Base-by-base conservation (phyloP, 2,797 vertebrate genomes). In the Crax fasciolata region DNA sequence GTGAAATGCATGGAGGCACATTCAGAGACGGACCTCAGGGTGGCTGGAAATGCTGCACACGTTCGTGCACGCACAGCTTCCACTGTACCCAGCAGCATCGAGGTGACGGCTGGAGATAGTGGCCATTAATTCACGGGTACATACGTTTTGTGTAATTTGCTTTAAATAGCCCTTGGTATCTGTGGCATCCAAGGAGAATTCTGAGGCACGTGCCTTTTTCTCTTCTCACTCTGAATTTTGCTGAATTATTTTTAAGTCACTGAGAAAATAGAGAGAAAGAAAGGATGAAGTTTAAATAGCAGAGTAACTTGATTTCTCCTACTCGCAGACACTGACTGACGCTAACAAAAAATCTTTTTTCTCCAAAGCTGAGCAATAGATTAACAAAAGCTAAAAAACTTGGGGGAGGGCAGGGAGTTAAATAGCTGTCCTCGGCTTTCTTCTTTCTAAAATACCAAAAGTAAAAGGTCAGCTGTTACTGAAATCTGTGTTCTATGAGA, bases 1-100 rank as follows among this genome's bases (percentile, higher is more conserved):
- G 96, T 94, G 93, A 94, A 98, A 98, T 77, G 81, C 97, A 94
- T 89, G 95, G 93, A 82, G 88, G 61, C 30, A 68, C 73, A 59
- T 85, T 90, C 62, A 89, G 61, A n/a, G 17, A 23, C 55, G 63
- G 87, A 92, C 85, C 81, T 95, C 74, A 9, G 44, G 5, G 3
- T 14, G 11, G 80, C 93, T 67, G 75, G 72, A 91, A 41, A 28
- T 23, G 35, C 4, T 30, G 81, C 46, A 89, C 48, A 27, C 0
- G 2, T 1, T 41, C 12, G 72, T n/a, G 25, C 1, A 5, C 0
- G 24, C 35, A 55, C 43, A 57, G 52, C 90, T 94, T 94, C 94
- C 86, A 76, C 39, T 8, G 2, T 54, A 88, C 65, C 61, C 87
- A 84, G 92, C 87, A 84, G 92, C 93, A 90, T 10, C 0, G 16